Base-by-base conservation (phyloP, 2,113 vertebrate genomes). In the Gallinago undulata region DNA sequence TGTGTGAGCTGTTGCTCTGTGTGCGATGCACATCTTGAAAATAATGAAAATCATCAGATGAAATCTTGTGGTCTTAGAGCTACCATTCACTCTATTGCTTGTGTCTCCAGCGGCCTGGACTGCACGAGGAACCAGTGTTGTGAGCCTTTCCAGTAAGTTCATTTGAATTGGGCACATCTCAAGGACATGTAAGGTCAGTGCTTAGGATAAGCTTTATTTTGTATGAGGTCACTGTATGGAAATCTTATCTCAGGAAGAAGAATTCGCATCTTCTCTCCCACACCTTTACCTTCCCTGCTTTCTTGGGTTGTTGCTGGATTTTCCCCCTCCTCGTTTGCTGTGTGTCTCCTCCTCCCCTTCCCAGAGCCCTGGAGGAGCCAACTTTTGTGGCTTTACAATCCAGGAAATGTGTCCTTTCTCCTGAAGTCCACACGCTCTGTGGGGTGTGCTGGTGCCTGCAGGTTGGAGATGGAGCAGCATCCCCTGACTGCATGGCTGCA, bases 131-230 rank as follows among this genome's bases (percentile, higher is more conserved):
- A 7, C 11, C 15, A 11, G 16, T 35, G 19, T 7, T 64, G 45
- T 5, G 11, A 2, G 1, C 55, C 19, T 30, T 89, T 53, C 70
- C 55, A 11, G 39, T n/a, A 18, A 19, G 22, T 9, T 23, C n/a
- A 3, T 37, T 51, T 31, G 19, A 62, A 16, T 0, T 53, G 31
- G 60, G 41, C 15, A 31, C 2, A 0, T 18, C 51, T 67, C n/a
- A 39, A 45, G n/a, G 37, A 6, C 30, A 17, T 8, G 31, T 28
- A 59, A 33, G 5, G 13, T 25, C 25, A 39, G 25, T 47, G 35
- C 51, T 93, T 17, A 41, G 55, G 22, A 28, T 67, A 63, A 69
- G 31, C 55, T 80, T 84, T 69, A 11, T 67, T 77, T 89, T 37
- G 11, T 31, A n/a, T 28, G 48, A 73, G 30, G 23, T 68, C 30